Conservation (phyloP, 1,140 invertebrate genomes). For the Tetragnatha versicolor region DNA sequence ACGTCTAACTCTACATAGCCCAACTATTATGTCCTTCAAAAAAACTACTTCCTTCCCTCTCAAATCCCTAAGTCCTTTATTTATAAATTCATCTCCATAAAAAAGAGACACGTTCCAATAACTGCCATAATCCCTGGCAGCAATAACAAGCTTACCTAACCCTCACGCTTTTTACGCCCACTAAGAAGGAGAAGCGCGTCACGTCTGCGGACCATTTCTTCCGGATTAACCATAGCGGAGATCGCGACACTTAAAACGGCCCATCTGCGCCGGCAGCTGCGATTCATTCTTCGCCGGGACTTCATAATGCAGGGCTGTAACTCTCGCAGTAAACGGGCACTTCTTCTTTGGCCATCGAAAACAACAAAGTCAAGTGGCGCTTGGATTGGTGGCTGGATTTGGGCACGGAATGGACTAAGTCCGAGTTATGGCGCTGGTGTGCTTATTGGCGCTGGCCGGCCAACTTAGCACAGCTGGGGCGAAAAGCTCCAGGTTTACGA, state of each 20-base stretch:
- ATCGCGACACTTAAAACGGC: not conserved
- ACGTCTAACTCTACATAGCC: no score
- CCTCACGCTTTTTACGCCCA: not conserved
- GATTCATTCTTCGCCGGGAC: not conserved
- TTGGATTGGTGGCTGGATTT: constrained; percentile 40
- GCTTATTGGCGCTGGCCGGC: constrained; percentile 42
- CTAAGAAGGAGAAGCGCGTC: not conserved
- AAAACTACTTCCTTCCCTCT: no score
- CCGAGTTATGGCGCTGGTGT: constrained; percentile 44
- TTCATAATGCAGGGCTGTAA: constrained; percentile 5
- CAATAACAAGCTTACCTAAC: no score
- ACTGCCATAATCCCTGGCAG: no score
- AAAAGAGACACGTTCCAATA: no score
- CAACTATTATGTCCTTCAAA: no score
- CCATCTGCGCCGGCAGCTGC: not conserved
- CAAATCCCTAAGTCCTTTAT: no score
- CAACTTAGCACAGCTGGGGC: constrained; percentile 26
- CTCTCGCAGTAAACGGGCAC: constrained; percentile 4
- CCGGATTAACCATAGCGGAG: not conserved
- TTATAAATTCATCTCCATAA: no score
- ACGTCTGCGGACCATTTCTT: not conserved
- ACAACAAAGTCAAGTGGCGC: not conserved
- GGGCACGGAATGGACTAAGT: constrained; percentile 36
- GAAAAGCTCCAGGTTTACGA: constrained; percentile 46
- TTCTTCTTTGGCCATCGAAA: not conserved